Percentiles rank a stretch among this genome's conserved stretches.
phyloP scores from a whole-genome alignment of 1,140 invertebrate genomes.

The Eumaeus atala region DNA sequence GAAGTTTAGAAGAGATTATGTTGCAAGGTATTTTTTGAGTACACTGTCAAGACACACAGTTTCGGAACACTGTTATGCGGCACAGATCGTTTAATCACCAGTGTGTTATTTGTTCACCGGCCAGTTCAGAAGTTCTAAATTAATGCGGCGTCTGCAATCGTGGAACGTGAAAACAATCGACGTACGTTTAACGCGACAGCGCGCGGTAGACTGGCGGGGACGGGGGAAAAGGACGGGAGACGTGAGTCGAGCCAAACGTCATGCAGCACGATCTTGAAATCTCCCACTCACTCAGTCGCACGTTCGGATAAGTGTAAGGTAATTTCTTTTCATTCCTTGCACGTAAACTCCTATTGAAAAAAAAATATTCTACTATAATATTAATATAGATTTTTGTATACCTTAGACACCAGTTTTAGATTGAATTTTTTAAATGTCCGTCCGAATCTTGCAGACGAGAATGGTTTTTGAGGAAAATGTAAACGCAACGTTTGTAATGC shows the following conservation, averaged over 20 bases:
- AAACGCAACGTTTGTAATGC: too few relatives aligned
- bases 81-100: slow-evolving; percentile 43
- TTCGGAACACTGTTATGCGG: slow-evolving; percentile 24
- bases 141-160: slow-evolving; percentile 35
- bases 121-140: slow-evolving; percentile 51
- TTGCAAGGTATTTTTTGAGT: slow-evolving; percentile 32
- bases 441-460: too few relatives aligned
- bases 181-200: slow-evolving; percentile 32
- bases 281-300: slow-evolving; percentile 29
- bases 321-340: background rate
- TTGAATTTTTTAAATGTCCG: too few relatives aligned
- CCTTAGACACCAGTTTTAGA: too few relatives aligned
- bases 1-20: slow-evolving; percentile 45
- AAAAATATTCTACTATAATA: too few relatives aligned
- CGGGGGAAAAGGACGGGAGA: slow-evolving; percentile 20
- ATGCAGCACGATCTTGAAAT: slow-evolving; percentile 36
- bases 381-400: too few relatives aligned
- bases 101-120: slow-evolving; percentile 38
- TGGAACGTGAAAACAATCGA: slow-evolving; percentile 18
- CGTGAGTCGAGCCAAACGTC: slow-evolving; percentile 31
- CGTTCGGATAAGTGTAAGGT: slow-evolving; percentile 31
- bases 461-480: too few relatives aligned
- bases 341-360: background rate
- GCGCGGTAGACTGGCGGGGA: slow-evolving; percentile 46
- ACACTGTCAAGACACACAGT: slow-evolving; percentile 38